Evolutionary conservation across 2,797 vertebrate genomes (phyloP).

Genomic region (Anniella stebbinsi): DNA sequence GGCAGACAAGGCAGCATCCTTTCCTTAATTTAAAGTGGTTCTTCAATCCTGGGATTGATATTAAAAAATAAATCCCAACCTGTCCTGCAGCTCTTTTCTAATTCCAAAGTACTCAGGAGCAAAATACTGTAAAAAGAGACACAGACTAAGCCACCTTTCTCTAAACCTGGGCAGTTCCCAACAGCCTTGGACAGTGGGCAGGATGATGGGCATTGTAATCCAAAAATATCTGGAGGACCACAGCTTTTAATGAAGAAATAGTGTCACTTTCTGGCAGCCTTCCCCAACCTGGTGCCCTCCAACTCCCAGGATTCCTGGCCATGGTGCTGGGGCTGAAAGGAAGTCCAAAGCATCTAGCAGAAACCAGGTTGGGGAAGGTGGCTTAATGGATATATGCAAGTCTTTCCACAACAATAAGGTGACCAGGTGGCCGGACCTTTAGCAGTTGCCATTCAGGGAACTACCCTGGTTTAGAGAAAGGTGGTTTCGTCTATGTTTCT

Average conservation of each 20-base stretch:
- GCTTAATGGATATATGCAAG: neutral
- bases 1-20: neutral
- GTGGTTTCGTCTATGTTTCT: neutral
- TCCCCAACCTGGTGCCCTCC: no score
- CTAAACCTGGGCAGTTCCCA: neutral
- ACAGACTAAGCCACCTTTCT: neutral
- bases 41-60: neutral
- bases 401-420: neutral
- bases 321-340: no score
- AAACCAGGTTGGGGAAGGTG: neutral
- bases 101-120: neutral
- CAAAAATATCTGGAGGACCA: no score
- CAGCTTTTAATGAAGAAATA: neutral
- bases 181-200: neutral
- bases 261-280: neutral
- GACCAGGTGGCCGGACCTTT: neutral
- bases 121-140: neutral
- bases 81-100: neutral
- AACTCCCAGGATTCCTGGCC: no score
- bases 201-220: no score
- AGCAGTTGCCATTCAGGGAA: neutral
- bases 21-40: neutral
- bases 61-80: neutral
- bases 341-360: no score
- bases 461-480: neutral